These are phyloP conservation scores for Diorhabda carinulata DNA, from an alignment of 1,140 invertebrate genomes.

Conservation along the genomic window DNA sequence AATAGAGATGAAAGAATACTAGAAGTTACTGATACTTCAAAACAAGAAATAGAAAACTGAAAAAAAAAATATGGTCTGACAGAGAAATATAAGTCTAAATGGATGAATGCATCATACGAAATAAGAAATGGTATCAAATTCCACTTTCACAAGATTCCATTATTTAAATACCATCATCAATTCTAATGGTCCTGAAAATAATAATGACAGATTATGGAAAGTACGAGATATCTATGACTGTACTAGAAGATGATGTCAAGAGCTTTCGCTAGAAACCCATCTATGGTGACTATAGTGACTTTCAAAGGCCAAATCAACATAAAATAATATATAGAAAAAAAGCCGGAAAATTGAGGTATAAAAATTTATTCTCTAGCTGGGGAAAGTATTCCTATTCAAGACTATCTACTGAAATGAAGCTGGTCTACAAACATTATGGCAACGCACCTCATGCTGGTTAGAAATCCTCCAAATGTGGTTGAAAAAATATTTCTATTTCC, in stretches of 20 bases:
- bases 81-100: background rate
- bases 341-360: background rate
- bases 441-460: too few species aligned
- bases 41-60: background rate
- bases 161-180: background rate
- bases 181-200: conserved; percentile 3
- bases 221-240: background rate
- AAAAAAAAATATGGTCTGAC: background rate
- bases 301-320: conserved; percentile 39
- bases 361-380: too few species aligned
- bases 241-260: conserved; percentile 3
- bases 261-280: conserved; percentile 7
- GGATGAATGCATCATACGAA: background rate
- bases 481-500: too few species aligned
- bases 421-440: too few species aligned
- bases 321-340: conserved; percentile 25
- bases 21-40: too few species aligned
- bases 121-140: background rate
- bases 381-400: too few species aligned
- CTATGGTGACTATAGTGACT: conserved; percentile 31
- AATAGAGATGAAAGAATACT: too few species aligned
- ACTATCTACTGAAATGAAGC: too few species aligned
- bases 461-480: too few species aligned
- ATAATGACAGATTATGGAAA: conserved; percentile 20
- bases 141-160: background rate